Base-by-base conservation (phyloP, 2,888 invertebrate genomes). In the Doris montereyensis region DNA sequence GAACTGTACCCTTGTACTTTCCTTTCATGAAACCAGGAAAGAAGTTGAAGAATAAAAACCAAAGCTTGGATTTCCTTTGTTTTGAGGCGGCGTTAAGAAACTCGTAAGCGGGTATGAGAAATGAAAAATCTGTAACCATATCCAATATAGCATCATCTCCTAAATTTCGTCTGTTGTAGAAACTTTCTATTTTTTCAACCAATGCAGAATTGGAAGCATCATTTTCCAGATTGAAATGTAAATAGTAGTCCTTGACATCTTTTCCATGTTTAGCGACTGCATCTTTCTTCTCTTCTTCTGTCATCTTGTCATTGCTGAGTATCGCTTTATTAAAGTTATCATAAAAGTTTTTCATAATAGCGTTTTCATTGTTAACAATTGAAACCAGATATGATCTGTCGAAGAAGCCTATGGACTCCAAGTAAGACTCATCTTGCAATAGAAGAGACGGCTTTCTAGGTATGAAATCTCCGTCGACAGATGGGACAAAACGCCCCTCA, bases 401-500 rank as follows among this genome's bases (percentile, higher is more conserved):
- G 34, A n/a, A 57, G 26, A 73, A 73, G 24, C 57, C 52, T 1
- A 73, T 10, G 17, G 73, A 41, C 3, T 41, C 28, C 1, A 73
- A 57, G 34, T 24, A 73, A 26, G 10, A 5, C 8, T 41, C 10
- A 34, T 52, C 52, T 2, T 57, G 41, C 2, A 73, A 2, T 8
- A 73, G 73, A 3, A 28, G 41, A 3, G 28, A 10, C 17, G 73
- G 73, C 24, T 2, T 2, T 21, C 17, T 21, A 4, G 73, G 73
- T 3, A 73, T 30, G 28, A 73, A 73, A 5, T 57, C 57, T 5
- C 73, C 73, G 24, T 73, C 73, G 10, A 57, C 28, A 2, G 26
- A 24, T 26, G 73, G 73, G 28, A 57, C 21, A 26, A 73, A 73
- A 4, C 8, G 8, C 2, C 17, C 5, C 8, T 17, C 26, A 8